A percentile compares a stretch with the other conserved stretches of the same genome.
Evolutionary conservation across 35 echinoderm and acorn worm genomes (phyloP).

Genomic region (Patiria miniata): DNA sequence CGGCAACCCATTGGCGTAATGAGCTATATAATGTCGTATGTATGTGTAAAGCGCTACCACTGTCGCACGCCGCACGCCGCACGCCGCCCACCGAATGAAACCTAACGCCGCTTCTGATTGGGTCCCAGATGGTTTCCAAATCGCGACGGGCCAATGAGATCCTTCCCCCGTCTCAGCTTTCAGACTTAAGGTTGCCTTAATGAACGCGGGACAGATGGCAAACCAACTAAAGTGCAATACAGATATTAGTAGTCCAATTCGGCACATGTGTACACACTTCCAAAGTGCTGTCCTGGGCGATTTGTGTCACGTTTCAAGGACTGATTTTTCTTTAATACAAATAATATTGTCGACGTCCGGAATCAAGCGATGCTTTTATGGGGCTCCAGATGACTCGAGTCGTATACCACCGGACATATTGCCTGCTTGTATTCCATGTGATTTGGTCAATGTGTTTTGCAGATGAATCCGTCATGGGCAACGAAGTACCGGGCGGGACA

Average conservation of each 20-base stretch:
- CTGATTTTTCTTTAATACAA: background rate
- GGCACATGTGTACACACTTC: slow-evolving; percentile 30
- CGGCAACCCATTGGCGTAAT: background rate
- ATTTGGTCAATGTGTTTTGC: slow-evolving; percentile 28
- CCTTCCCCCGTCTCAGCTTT: background rate
- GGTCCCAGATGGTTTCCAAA: background rate
- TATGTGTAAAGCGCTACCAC: background rate
- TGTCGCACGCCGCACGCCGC: background rate
- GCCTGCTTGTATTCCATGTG: background rate
- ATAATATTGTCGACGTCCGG: background rate
- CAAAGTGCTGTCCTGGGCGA: background rate
- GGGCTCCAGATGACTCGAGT: background rate
- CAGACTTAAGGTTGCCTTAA: background rate
- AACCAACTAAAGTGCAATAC: slow-evolving; percentile 1
- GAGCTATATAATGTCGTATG: background rate
- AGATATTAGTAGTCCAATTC: background rate
- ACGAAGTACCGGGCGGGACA: background rate
- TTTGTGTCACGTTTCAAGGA: slow-evolving; percentile 18
- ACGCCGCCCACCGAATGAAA: background rate
- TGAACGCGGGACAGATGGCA: slow-evolving; percentile 4
- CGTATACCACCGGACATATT: background rate
- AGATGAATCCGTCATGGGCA: slow-evolving; percentile 14
- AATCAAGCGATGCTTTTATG: background rate
- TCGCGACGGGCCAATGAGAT: background rate
- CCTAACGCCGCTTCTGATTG: slow-evolving; percentile 13